A percentile compares a stretch with the other conserved stretches of the same genome.
These are phyloP conservation scores for Tauraco hartlaubi DNA, from an alignment of 2,797 vertebrate genomes.

Conservation along the genomic window DNA sequence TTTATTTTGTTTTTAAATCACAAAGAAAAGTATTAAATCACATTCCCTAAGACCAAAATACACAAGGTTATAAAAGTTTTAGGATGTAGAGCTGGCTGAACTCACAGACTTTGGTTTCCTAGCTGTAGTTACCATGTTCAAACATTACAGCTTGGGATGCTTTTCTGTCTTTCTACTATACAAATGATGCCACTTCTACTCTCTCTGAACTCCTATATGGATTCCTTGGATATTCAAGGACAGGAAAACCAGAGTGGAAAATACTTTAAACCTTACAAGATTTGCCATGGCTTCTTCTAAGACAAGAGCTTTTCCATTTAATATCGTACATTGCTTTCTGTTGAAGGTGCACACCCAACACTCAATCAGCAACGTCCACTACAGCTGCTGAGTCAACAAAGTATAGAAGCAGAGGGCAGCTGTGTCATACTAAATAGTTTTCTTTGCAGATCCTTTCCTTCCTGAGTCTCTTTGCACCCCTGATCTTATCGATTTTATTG, in stretches of 20 bases:
- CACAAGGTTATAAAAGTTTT: neutral
- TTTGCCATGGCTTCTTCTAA: neutral
- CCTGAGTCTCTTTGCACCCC: constrained; percentile 48
- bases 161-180: neutral
- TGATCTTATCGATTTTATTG: constrained; percentile 76
- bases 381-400: constrained; percentile 64
- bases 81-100: neutral
- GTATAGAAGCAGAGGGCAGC: neutral
- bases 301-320: neutral
- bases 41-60: neutral
- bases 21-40: neutral
- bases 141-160: neutral
- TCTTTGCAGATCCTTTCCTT: constrained; percentile 57
- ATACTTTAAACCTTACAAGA: neutral
- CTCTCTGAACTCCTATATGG: neutral
- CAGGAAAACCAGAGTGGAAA: neutral
- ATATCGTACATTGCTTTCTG: neutral
- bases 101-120: fast-evolving
- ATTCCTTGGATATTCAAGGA: neutral
- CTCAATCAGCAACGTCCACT: constrained; percentile 27
- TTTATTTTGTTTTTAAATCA: neutral
- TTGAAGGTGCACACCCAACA: neutral
- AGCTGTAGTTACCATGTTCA: neutral
- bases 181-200: fast-evolving
- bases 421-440: constrained; percentile 64